Evolutionary conservation across 2,113 vertebrate species (phyloP), one percentile per base, ranked within the genome.

Genomic region (Cyprinus carpio): DNA sequence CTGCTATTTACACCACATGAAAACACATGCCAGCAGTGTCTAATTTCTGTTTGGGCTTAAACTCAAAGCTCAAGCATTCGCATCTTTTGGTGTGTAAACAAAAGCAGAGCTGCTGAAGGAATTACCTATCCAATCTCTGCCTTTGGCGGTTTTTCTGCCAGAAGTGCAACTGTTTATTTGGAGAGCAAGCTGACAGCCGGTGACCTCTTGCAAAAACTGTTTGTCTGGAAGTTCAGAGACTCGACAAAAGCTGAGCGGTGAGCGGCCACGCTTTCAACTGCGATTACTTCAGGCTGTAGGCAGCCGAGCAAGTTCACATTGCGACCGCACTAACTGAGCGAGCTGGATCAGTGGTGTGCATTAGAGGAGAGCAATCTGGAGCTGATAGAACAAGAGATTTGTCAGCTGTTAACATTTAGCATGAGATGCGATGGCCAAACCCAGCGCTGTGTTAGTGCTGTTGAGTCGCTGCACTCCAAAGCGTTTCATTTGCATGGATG

Each of bases 361-460:
- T 77, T 81, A 64, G 56, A 51, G 25, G 60, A 89, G 37, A 74
- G 71, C 82, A 87, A 56, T 84, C 77, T 65, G 15, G 37, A 34
- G 72, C 85, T 89, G 87, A 88, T 84, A 90, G 84, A 92, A 92
- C 85, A 76, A 82, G 85, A 92, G 75, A 43, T 85, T 75, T 46
- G n/a, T 37, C 84, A 90, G 88, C 90, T 93, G 93, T 88, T 93
- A 92, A 92, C 89, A 88, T 91, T 93, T 92, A 94, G 87, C 85
- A 83, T 86, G 23, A 49, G 81, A 74, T 43, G 75, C 31, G 29
- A 46, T 62, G 64, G 88, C 89, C 89, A 90, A 85, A 84, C 87
- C 82, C 81, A 7, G 10, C 4, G 76, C 87, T 90, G 83, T 86
- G 88, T 88, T 62, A 90, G 90, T 90, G 89, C 88, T 86, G 86